Conservation (phyloP, 2,797 vertebrate species). For the Pterois miles region DNA sequence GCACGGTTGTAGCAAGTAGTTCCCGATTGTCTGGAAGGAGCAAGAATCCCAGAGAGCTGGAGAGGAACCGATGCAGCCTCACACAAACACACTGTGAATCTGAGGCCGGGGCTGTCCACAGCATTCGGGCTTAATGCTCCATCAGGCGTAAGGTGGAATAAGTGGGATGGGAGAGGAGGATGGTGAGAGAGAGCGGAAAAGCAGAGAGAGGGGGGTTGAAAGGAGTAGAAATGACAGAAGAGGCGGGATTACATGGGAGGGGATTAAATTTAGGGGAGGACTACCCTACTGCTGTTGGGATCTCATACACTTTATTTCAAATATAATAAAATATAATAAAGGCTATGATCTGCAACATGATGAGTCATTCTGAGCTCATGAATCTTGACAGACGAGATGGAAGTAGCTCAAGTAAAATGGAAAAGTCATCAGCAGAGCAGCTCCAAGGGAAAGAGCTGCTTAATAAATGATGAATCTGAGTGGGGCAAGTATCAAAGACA, state of each 20-base stretch:
- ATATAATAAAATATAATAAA: constrained; percentile 1
- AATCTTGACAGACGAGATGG: background rate
- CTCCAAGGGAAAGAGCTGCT: constrained; percentile 11
- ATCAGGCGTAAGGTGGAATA: constrained; percentile 81
- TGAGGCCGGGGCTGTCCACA: constrained; percentile 68
- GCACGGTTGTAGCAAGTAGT: constrained; percentile 28
- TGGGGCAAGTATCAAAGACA: constrained; percentile 23
- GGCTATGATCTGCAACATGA: background rate
- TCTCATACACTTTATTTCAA: background rate
- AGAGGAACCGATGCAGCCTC: constrained; percentile 28
- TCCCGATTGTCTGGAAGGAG: constrained; percentile 46
- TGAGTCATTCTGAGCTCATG: constrained; percentile 33
- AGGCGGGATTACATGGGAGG: constrained; percentile 74
- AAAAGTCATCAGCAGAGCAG: constrained; percentile 47
- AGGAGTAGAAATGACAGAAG: constrained; percentile 56
- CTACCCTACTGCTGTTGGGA: background rate
- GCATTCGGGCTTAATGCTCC: constrained; percentile 74
- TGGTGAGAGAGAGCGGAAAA: constrained; percentile 51
- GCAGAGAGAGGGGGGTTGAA: constrained; percentile 61
- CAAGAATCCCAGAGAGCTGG: constrained; percentile 39
- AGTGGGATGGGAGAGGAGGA: constrained; percentile 73
- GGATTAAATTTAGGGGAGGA: constrained; percentile 52
- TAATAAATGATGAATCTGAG: constrained; percentile 57
- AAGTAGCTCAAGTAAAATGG: constrained; percentile 43
- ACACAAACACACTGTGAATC: constrained; percentile 40